Evolutionary conservation across 1,140 invertebrate genomes (phyloP), one percentile per base, ranked within the genome.

Genomic region (Schlechtendalia chinensis): DNA sequence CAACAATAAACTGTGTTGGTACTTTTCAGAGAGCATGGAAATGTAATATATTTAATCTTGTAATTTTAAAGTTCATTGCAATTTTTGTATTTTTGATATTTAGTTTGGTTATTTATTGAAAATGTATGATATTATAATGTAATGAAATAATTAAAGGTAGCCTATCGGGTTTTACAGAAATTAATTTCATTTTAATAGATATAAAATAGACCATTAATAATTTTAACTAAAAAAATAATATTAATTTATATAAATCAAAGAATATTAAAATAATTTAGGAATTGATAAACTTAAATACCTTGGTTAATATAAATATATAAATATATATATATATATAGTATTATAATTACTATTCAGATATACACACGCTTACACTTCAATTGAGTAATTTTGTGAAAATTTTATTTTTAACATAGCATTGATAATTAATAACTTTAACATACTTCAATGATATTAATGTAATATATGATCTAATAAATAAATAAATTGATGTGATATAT

Each of bases 41-140:
- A 22, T 65, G 63, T 65, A 1, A 39, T 39, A n/a, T 5, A 39
- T 59, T 61, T 61, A 29, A 61, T 8, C 11, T 50, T 50, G 12
- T 19, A 22, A 32, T 22, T 45, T 67, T 67, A 47, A 67, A 67
- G 39, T 39, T 45, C 39, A 22, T 67, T 16, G 39, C 39, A 67
- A 67, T 67, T 45, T 67, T 67, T 16, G n/a, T 67, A 6, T 67
- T 45, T 67, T 67, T 67, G 5, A 45, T 22, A 22, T 1, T 67
- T 22, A 1, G n/a, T 47, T 22, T 22, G 65, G 24, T 22, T 67
- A 67, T 45, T 65, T 45, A 16, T 67, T 45, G 1, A 67, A 47
- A 67, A 67, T n/a, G n/a, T 47, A 6, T n/a, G 8, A 39, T 14
- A 45, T 39, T 39, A 56, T n/a, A 56, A 22, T n/a, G 6, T 56